Conservation (phyloP, 2,797 vertebrate species). For the Masticophis lateralis region DNA sequence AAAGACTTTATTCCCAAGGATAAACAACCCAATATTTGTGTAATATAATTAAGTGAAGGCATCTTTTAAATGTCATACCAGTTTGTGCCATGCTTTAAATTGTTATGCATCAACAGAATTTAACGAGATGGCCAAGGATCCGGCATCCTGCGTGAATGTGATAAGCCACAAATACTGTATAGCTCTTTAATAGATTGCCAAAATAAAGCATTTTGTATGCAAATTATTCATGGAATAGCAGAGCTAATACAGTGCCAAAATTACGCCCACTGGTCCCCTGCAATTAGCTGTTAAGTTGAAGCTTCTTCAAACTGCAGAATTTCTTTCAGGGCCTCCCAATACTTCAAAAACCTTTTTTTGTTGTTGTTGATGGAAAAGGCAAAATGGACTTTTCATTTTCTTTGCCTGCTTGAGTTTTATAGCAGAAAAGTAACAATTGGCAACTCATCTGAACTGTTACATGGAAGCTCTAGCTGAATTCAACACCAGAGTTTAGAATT, state of each 20-base stretch:
- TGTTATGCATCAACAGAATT: constrained; percentile 99
- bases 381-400: constrained; percentile 62
- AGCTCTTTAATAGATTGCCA: constrained; percentile 99
- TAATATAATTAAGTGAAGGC: constrained; percentile 99
- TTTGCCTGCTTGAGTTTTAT: background rate
- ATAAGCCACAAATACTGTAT: constrained; percentile 99
- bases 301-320: constrained; percentile 77
- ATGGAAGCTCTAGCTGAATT: constrained; percentile 51
- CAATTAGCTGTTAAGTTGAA: constrained; percentile 82
- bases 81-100: constrained; percentile 99
- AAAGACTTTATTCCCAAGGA: constrained; percentile 97
- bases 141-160: constrained; percentile 96
- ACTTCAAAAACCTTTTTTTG: constrained; percentile 57
- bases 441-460: constrained; percentile 64
- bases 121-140: constrained; percentile 99
- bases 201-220: constrained; percentile 99
- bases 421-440: constrained; percentile 47
- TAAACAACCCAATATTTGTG: constrained; percentile 98
- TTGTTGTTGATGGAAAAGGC: constrained; percentile 61
- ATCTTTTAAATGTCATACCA: constrained; percentile 99
- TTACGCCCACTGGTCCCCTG: constrained; percentile 78
- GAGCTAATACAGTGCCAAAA: constrained; percentile 89
- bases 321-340: constrained; percentile 69
- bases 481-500: constrained; percentile 49
- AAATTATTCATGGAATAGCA: constrained; percentile 99